Evolutionary conservation across 2,797 vertebrate genomes (phyloP), one percentile per base, ranked within the genome.

Genomic region (Taenioides sp.): DNA sequence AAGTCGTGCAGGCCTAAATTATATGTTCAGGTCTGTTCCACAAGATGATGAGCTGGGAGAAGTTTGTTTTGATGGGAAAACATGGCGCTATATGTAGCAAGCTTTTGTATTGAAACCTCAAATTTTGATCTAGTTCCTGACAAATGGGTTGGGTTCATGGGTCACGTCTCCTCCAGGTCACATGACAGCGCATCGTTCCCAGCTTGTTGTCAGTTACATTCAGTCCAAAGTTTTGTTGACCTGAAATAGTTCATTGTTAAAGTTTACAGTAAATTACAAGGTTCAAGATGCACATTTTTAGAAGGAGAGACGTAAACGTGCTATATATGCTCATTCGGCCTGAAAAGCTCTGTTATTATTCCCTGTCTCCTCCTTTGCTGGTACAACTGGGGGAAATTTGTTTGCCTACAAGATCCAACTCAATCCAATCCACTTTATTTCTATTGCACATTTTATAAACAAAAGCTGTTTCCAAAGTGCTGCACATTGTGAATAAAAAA

Each of bases 81-180:
- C 54, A 55, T 55, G n/a, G n/a, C 22, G 22, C 22, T 55, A 22
- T 22, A 11, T 22, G 10, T 22, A 55, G 10, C n/a, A 12, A 11
- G n/a, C 11, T 23, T 23, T 55, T 52, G 50, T n/a, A n/a, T 57
- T 25, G 22, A 25, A 57, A 25, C 55, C 55, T 52, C 50, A 52
- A 7, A 0, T 52, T 25, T 16, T 57, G 55, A 4, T 25, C 55
- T n/a, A 4, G 93, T 88, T 88, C 90, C 70, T 78, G 75, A 81
- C 74, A 43, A 74, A 74, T 79, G 34, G 34, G 40, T 43, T 43
- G 11, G 40, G 40, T 43, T 43, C 40, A 43, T 43, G 40, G 40
- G 40, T 43, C 40, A 43, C 40, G 4, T 20, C 27, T n/a, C 18
- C 28, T 20, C 28, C 60, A 34, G 27, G 16, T 62, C 60, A 62